Evolutionary conservation across 2,888 invertebrate species (phyloP), one percentile per base, ranked within the genome.

Genomic region (Sminthurinus aureus): DNA sequence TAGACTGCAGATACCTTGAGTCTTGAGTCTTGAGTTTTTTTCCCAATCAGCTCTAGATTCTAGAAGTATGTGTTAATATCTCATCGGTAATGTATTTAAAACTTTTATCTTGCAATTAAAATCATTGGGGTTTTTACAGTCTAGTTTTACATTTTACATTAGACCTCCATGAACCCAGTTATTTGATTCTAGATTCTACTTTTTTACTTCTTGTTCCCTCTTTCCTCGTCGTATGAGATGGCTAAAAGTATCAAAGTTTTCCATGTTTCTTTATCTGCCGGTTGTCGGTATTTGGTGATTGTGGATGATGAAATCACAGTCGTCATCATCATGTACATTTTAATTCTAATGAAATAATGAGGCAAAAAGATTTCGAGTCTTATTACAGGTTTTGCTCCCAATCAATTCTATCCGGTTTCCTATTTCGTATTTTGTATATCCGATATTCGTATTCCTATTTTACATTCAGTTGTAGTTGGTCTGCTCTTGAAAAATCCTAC

Each of bases 271-370:
- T 18, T 58, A 58, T 58, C 13, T 58, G 18, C 9, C 58, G 58
- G 18, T 58, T 58, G 18, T 58, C 58, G 58, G 18, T 58, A 58
- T 58, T 58, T 58, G 13, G 3, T 38, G 38, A n/a, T n/a, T n/a
- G n/a, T n/a, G 13, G 13, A 2, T 58, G 58, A 58, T 58, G 15
- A 15, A 58, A 58, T 58, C 58, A 58, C 58, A 58, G 18, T 58
- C 58, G 38, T 38, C 38, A 38, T 38, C 38, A 6, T 38, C 38
- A 38, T 38, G 3, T 38, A 58, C 58, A 58, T 58, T 58, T 58
- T 38, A 38, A 38, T 38, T 38, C 26, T 73, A 73, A 73, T 73
- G 73, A 73, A 73, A 73, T 73, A 75, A 75, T 75, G 75, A 75
- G 75, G n/a, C 52, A 50, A 38, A 6, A 6, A 38, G n/a, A 51